phyloP scores from a whole-genome alignment of 2,797 vertebrate species.

The Glossophaga mutica region DNA sequence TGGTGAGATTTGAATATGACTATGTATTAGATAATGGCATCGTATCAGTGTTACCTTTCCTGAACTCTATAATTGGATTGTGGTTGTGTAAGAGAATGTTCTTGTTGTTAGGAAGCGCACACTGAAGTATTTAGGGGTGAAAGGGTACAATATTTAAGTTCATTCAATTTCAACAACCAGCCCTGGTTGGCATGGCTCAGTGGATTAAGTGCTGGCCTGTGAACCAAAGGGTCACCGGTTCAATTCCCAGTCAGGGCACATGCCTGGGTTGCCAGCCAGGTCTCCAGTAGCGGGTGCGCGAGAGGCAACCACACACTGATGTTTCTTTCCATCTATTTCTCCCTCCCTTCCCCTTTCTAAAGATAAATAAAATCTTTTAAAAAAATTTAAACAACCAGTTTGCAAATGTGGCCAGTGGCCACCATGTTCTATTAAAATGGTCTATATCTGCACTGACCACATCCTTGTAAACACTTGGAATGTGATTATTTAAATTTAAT shows the following conservation, averaged over 20 bases:
- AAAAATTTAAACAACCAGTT: neutral
- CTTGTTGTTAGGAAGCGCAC: neutral
- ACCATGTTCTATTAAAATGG: neutral
- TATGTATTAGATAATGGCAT: neutral
- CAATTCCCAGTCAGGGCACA: no score
- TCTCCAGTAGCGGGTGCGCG: no score
- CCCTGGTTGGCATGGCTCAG: no score
- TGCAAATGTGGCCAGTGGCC: neutral
- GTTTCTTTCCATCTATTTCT: no score
- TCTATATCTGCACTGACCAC: neutral
- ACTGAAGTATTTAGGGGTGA: neutral
- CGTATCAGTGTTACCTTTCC: neutral
- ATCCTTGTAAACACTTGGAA: neutral
- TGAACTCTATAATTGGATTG: neutral
- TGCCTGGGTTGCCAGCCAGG: no score
- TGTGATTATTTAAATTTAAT: neutral
- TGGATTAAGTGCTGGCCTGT: no score
- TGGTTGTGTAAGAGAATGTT: neutral
- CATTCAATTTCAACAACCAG: neutral
- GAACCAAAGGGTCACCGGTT: no score
- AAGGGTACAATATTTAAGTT: neutral
- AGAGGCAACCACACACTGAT: no score
- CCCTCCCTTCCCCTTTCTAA: no score
- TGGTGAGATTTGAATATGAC: slow-evolving; percentile 1
- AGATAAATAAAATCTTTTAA: no score